Evolutionary conservation across 2,888 invertebrate species (phyloP), one percentile per base, ranked within the genome.

Genomic region (Pseudeuparius sepicola): DNA sequence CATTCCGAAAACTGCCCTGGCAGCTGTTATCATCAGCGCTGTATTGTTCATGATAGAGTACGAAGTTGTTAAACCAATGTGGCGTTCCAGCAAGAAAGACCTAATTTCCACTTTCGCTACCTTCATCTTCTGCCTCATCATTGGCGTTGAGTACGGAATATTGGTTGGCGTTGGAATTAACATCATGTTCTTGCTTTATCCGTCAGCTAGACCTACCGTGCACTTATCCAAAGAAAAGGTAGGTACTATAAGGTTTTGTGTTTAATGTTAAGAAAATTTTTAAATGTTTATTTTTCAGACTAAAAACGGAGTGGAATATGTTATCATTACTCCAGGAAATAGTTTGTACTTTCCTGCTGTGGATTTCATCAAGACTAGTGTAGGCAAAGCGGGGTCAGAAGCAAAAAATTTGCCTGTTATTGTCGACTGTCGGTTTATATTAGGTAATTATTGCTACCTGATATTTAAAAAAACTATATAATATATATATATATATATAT

Each of bases 21-120:
- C 89, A 18, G 88, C 90, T 3, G 90, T 94, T 27, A 92, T 94
- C 41, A 92, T 94, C 45, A 85, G 87, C 56, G 93, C 94, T 46
- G 93, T 94, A 41, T 80, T 93, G 58, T 88, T 87, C 63, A 90
- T 90, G 89, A 87, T 90, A 52, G 89, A 90, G 61, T 88, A 86
- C 58, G 85, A 86, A 67, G 82, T 84, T 28, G 77, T 87, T 1
- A 81, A 82, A 49, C 81, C 86, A 1, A 78, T 87, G 73, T 88
- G 87, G 87, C 73, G 76, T 9, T 84, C 85, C 1, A 79, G 80
- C 41, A 77, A 82, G 43, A 73, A 77, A 46, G 90, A 90, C 45
- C 67, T 86, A 43, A 70, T 85, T 3, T 85, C 89, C 0, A 83
- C 87, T 40, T 70, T 78, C 41, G 78, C 84, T 1, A 92, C 92